Conservation (phyloP, 2,797 vertebrate genomes). For the Oryzias dopingdopingensis region DNA sequence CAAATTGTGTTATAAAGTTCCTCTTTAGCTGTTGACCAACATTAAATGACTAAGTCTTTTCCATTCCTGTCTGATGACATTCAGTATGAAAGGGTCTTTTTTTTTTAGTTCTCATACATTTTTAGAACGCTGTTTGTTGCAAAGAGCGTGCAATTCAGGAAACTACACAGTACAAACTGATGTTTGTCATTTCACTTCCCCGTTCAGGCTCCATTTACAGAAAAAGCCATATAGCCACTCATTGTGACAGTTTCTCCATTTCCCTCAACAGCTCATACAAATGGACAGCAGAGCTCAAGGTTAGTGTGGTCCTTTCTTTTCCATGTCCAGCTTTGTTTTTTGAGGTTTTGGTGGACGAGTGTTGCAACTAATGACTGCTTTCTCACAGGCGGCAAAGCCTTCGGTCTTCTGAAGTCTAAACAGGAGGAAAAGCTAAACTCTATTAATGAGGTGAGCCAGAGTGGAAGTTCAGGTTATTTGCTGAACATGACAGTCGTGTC, state of each 20-base stretch:
- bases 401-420: constrained; percentile 75
- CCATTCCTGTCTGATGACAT: neutral
- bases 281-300: constrained; percentile 68
- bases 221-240: constrained; percentile 4
- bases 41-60: neutral
- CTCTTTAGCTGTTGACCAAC: neutral
- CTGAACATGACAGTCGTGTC: neutral
- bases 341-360: neutral
- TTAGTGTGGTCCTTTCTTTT: constrained; percentile 27
- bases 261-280: constrained; percentile 17
- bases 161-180: constrained; percentile 30
- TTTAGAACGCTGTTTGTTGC: constrained; percentile 9
- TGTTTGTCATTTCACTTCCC: constrained; percentile 64
- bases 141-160: constrained; percentile 34
- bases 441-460: constrained; percentile 77
- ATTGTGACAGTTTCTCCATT: constrained; percentile 7
- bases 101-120: neutral
- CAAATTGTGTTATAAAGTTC: no score
- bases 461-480: neutral
- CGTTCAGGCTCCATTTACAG: constrained; percentile 48
- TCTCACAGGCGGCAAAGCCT: constrained; percentile 78
- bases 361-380: constrained; percentile 1
- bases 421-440: constrained; percentile 79
- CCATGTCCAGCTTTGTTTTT: neutral
- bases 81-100: neutral